Percentiles rank a stretch among this genome's conserved stretches.
These are phyloP conservation scores for Gymnoscopelus microlampas DNA, from an alignment of 2,797 vertebrate genomes.

Conservation along the genomic window DNA sequence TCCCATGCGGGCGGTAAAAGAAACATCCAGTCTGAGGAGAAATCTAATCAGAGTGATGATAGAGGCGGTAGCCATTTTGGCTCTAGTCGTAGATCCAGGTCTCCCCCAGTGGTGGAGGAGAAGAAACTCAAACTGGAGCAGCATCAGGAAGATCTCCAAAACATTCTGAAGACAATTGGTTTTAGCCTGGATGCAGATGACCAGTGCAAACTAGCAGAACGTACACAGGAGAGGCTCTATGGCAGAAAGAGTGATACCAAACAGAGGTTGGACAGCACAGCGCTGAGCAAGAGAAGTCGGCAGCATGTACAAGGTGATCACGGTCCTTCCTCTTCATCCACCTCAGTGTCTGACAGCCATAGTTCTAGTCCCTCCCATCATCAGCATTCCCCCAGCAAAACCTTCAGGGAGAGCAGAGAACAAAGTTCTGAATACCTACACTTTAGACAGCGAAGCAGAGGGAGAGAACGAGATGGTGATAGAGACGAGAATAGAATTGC, in stretches of 20 bases:
- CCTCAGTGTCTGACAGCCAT: too few species aligned
- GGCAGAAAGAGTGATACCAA: constrained; percentile 61
- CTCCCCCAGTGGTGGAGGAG: constrained; percentile 43
- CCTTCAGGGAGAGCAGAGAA: too few species aligned
- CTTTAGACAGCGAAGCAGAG: too few species aligned
- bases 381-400: too few species aligned
- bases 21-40: constrained; percentile 21
- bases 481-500: neutral
- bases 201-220: constrained; percentile 71
- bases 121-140: constrained; percentile 41
- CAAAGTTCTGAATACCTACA: too few species aligned
- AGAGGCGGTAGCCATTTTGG: constrained; percentile 2
- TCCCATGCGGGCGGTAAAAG: neutral
- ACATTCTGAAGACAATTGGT: constrained; percentile 72
- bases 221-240: constrained; percentile 74
- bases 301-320: neutral
- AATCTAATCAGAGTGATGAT: constrained; percentile 5
- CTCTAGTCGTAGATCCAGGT: constrained; percentile 33
- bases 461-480: neutral
- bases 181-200: constrained; percentile 73
- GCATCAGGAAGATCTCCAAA: constrained; percentile 66
- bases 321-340: neutral
- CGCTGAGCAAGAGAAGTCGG: constrained; percentile 28
- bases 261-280: neutral
- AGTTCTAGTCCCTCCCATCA: too few species aligned